Evolutionary conservation across 2,113 vertebrate species (phyloP).

Genomic region (Siniperca chuatsi): DNA sequence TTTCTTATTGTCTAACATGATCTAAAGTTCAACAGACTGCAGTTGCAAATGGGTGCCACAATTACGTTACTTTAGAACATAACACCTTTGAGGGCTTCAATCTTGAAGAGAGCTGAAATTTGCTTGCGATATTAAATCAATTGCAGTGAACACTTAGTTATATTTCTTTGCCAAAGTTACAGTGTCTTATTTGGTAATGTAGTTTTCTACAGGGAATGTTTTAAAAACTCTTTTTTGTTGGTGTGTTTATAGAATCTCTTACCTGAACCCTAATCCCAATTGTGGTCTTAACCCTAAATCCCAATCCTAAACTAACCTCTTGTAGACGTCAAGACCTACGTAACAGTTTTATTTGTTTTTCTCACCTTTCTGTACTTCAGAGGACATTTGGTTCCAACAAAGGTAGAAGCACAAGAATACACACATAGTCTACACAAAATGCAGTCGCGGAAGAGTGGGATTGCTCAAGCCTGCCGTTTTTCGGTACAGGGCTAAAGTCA

Average conservation of each 20-base stretch:
- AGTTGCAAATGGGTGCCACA: not conserved
- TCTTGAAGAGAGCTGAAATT: not conserved
- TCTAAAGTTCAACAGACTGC: not conserved
- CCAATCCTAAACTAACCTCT: slow-evolving; percentile 33
- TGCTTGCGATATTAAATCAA: not conserved
- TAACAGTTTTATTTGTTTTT: not conserved
- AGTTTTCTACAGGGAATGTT: not conserved
- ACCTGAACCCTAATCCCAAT: slow-evolving; percentile 30
- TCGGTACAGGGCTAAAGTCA: slow-evolving; percentile 70
- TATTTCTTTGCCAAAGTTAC: not conserved
- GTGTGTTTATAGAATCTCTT: not conserved
- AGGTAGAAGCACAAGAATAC: slow-evolving; percentile 27
- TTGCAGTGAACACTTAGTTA: not conserved
- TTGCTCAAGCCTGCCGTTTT: slow-evolving; percentile 65
- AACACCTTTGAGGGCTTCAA: not conserved
- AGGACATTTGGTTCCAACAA: slow-evolving; percentile 44
- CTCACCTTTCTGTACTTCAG: slow-evolving; percentile 15
- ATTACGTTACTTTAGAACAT: not conserved
- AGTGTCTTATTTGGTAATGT: not conserved
- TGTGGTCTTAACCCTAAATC: slow-evolving; percentile 29
- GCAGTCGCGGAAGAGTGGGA: slow-evolving; percentile 52
- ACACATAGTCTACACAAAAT: slow-evolving; percentile 26
- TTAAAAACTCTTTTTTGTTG: not conserved
- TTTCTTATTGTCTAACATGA: not conserved
- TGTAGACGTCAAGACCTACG: slow-evolving; percentile 6